phyloP scores from a whole-genome alignment of 2,888 invertebrate species.

The Euplagia quadripunctaria region DNA sequence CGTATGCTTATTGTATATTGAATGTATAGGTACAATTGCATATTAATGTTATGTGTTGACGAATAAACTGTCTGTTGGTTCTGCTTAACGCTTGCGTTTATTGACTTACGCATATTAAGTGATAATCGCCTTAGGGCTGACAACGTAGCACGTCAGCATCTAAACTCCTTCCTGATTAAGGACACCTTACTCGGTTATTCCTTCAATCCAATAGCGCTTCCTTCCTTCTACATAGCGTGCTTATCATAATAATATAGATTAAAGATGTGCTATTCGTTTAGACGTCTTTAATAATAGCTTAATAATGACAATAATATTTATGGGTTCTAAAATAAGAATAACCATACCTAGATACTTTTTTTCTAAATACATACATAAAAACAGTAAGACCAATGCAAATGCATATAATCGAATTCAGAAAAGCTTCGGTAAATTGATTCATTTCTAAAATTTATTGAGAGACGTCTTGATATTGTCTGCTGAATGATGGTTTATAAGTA shows the following conservation, averaged over 20 bases:
- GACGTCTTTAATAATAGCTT: too few species aligned
- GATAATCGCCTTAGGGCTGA: constrained; percentile 40
- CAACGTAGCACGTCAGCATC: constrained; percentile 34
- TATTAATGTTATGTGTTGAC: neutral
- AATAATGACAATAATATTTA: too few species aligned
- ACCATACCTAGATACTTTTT: too few species aligned
- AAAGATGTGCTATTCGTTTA: neutral
- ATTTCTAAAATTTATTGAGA: too few species aligned
- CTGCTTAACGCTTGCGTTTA: constrained; percentile 21
- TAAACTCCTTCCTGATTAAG: constrained; percentile 36
- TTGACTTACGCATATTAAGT: constrained; percentile 30
- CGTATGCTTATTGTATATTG: neutral
- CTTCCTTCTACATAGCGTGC: neutral
- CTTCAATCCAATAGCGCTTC: neutral
- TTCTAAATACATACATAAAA: too few species aligned
- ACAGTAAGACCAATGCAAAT: too few species aligned
- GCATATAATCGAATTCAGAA: too few species aligned
- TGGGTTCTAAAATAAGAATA: too few species aligned
- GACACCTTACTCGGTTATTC: constrained; percentile 22
- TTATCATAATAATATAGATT: neutral
- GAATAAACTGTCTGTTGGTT: constrained; percentile 1
- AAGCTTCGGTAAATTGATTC: too few species aligned
- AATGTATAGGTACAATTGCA: neutral
- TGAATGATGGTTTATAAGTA: too few species aligned
- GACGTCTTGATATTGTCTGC: too few species aligned